Evolutionary conservation across 2,113 vertebrate genomes (phyloP).

Genomic region (Ceratotherium simum): DNA sequence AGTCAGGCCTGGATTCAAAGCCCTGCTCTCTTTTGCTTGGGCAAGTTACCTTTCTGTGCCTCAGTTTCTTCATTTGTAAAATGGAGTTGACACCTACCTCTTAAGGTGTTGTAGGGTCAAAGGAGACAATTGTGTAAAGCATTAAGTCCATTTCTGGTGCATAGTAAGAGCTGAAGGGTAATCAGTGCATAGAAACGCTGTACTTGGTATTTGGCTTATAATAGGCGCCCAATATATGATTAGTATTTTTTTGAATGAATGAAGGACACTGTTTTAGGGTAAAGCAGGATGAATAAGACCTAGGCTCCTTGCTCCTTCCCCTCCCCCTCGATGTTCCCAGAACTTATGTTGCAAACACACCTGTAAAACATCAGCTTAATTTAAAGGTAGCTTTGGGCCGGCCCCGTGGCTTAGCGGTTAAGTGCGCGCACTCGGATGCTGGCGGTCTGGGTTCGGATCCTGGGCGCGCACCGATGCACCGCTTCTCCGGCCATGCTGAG

Average conservation of each 20-base stretch:
- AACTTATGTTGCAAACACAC: conserved; percentile 24
- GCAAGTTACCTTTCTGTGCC: conserved; percentile 48
- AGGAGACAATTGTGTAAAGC: conserved; percentile 24
- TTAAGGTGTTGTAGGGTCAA: conserved; percentile 38
- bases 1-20: conserved; percentile 37
- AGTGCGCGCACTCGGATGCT: too few species aligned
- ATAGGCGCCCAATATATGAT: background rate
- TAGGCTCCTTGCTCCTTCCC: background rate
- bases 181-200: conserved; percentile 33
- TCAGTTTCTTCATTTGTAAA: conserved; percentile 54
- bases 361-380: conserved; percentile 51
- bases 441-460: too few species aligned
- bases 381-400: conserved; percentile 59
- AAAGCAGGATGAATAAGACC: background rate
- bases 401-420: too few species aligned
- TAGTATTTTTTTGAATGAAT: background rate
- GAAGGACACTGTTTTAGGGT: conserved; percentile 10
- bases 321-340: background rate
- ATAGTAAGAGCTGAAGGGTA: background rate
- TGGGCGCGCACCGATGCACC: too few species aligned
- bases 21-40: background rate
- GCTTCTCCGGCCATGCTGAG: too few species aligned
- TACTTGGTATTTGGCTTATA: background rate
- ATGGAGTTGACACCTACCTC: background rate
- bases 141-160: conserved; percentile 35